phyloP scores from a whole-genome alignment of 2,113 vertebrate genomes.

The Seriola dumerili region DNA sequence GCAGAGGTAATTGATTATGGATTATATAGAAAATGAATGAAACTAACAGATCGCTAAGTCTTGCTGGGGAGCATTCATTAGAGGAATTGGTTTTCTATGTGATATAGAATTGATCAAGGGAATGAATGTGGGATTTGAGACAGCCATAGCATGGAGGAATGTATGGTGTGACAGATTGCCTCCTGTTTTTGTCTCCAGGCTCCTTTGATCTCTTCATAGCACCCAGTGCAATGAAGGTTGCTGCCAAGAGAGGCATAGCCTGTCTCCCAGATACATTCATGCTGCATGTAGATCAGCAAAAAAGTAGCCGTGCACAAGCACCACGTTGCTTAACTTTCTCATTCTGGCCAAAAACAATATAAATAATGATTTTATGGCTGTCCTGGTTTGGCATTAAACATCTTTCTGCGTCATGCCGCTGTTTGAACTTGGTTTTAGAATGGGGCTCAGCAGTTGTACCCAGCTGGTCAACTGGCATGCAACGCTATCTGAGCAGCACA shows the following conservation, averaged over 20 bases:
- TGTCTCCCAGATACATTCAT: constrained; percentile 40
- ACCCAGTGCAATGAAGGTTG: constrained; percentile 36
- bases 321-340: constrained; percentile 21
- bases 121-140: constrained; percentile 17
- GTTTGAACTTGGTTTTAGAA: constrained; percentile 12
- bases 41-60: constrained; percentile 20
- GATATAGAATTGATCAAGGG: constrained; percentile 35
- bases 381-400: constrained; percentile 34
- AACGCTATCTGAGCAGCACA: background rate
- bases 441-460: constrained; percentile 2
- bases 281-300: constrained; percentile 42
- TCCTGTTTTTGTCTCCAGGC: constrained; percentile 66
- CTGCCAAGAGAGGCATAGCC: constrained; percentile 42
- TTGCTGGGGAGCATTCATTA: constrained; percentile 29
- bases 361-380: constrained; percentile 58
- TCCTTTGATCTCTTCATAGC: constrained; percentile 65
- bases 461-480: constrained; percentile 3
- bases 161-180: constrained; percentile 62
- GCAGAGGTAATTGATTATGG: background rate
- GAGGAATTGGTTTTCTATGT: constrained; percentile 22
- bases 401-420: background rate
- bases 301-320: constrained; percentile 16
- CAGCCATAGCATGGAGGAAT: constrained; percentile 52
- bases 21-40: constrained; percentile 19
- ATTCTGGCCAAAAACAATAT: constrained; percentile 33